Conservation (phyloP, 2,113 vertebrate species). For the Pardalotus punctatus region DNA sequence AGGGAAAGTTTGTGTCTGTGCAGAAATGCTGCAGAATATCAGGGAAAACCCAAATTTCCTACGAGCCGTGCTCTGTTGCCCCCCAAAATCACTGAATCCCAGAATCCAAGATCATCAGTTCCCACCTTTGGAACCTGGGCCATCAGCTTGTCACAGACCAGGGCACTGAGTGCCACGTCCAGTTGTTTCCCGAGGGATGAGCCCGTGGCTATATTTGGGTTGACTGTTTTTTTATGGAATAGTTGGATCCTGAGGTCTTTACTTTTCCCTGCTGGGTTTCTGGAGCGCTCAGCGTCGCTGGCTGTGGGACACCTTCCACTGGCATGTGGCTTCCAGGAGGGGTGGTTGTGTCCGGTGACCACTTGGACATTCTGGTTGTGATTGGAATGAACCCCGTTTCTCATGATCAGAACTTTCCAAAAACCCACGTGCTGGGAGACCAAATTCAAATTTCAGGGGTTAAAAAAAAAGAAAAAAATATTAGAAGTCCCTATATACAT, state of each 20-base stretch:
- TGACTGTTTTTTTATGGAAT: background rate
- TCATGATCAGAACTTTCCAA: background rate
- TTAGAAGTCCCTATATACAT: rapidly evolving
- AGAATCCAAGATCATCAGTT: background rate
- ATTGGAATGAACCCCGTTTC: background rate
- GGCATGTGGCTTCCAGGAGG: background rate
- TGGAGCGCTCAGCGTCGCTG: background rate
- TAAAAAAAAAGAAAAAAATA: rapidly evolving
- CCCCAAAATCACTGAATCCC: background rate
- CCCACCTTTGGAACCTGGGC: background rate
- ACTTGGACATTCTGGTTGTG: background rate
- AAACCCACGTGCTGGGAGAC: rapidly evolving
- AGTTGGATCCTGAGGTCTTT: background rate
- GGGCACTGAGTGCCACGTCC: background rate
- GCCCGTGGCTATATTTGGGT: background rate
- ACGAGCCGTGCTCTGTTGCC: background rate
- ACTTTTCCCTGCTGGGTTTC: background rate
- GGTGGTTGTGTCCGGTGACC: background rate
- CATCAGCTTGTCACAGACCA: rapidly evolving
- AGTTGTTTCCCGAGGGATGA: rapidly evolving
- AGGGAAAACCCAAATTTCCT: background rate
- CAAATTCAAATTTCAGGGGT: background rate
- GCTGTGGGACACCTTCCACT: background rate
- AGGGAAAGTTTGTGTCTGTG: background rate
- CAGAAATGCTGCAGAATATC: background rate